Percentiles rank a stretch among this genome's conserved stretches.
phyloP scores from a whole-genome alignment of 2,113 vertebrate species.

The Nestor notabilis region DNA sequence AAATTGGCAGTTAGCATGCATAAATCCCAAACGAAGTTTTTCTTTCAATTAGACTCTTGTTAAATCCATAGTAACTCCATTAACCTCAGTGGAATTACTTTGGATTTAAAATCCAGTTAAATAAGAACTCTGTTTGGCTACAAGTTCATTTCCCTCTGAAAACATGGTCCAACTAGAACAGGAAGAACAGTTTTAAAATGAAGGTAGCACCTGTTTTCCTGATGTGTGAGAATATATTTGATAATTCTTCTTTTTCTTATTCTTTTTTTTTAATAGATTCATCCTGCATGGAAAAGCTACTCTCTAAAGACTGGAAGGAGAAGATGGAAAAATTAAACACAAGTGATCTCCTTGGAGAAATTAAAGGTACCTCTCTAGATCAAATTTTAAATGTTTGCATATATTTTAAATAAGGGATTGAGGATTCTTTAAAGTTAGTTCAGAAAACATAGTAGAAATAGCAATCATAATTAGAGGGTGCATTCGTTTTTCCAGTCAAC shows the following conservation, averaged over 20 bases:
- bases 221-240: background rate
- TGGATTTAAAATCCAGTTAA: constrained; percentile 53
- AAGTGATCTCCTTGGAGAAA: constrained; percentile 94
- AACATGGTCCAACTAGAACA: background rate
- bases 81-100: constrained; percentile 57
- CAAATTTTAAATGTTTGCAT: background rate
- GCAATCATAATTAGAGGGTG: background rate
- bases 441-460: background rate
- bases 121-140: background rate
- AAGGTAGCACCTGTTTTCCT: background rate
- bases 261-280: constrained; percentile 80
- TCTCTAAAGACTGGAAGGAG: constrained; percentile 99
- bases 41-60: constrained; percentile 61
- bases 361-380: constrained; percentile 87
- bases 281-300: constrained; percentile 95
- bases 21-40: constrained; percentile 50
- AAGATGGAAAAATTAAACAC: constrained; percentile 99
- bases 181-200: background rate
- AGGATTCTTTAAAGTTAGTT: background rate
- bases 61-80: constrained; percentile 64
- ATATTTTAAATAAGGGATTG: background rate
- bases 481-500: background rate
- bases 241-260: background rate
- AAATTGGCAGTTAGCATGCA: constrained; percentile 62
- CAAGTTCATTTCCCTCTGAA: constrained; percentile 29